A percentile compares a stretch with the other conserved stretches of the same genome.
These are phyloP conservation scores for Epizoanthus ramosus DNA, from an alignment of 92 coral and sea anemone genomes.

Conservation along the genomic window DNA sequence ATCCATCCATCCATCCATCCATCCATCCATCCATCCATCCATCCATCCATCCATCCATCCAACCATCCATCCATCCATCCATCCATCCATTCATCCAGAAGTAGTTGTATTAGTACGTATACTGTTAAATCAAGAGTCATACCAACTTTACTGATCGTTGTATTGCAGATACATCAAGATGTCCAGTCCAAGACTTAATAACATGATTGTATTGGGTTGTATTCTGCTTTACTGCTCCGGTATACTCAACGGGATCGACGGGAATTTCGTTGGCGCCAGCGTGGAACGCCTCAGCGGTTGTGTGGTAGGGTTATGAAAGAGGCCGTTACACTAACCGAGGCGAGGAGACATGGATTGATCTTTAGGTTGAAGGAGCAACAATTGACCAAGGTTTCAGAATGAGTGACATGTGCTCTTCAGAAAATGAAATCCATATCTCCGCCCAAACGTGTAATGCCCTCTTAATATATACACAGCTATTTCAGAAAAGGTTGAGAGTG, in stretches of 20 bases:
- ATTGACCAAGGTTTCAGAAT: background rate
- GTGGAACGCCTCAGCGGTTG: constrained; percentile 26
- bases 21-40: too few relatives aligned
- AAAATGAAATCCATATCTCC: too few relatives aligned
- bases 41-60: too few relatives aligned
- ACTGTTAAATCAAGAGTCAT: too few relatives aligned
- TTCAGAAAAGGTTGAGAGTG: too few relatives aligned
- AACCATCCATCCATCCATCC: too few relatives aligned
- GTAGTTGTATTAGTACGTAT: too few relatives aligned
- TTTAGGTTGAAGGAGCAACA: constrained; percentile 19
- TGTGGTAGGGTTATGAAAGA: background rate
- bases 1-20: too few relatives aligned
- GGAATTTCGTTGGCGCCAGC: constrained; percentile 51
- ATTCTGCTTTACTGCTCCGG: constrained; percentile 70
- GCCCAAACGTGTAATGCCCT: too few relatives aligned
- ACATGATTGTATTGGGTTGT: constrained; percentile 67
- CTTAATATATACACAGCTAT: too few relatives aligned
- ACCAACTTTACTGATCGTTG: background rate
- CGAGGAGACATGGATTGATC: constrained; percentile 23
- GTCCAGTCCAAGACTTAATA: constrained; percentile 81
- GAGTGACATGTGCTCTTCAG: constrained; percentile 20
- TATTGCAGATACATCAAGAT: constrained; percentile 67
- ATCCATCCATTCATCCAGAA: too few relatives aligned
- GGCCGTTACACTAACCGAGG: background rate
- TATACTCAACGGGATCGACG: constrained; percentile 56